Base-by-base conservation (phyloP, 2,113 vertebrate genomes). In the Microcebus jonahi region DNA sequence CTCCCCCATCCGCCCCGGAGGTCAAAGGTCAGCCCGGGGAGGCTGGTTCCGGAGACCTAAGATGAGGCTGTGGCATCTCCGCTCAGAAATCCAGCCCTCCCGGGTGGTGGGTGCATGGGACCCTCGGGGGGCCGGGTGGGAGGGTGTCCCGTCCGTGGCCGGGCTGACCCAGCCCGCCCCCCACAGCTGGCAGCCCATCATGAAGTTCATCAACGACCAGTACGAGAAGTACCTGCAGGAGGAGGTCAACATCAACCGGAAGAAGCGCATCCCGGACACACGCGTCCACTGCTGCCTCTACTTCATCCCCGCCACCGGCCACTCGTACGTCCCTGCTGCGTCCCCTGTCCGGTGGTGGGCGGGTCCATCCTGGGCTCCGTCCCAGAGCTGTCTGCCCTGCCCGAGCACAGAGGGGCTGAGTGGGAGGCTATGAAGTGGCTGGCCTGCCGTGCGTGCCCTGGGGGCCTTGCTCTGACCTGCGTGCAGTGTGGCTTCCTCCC, bases 251-350 rank as follows among this genome's bases (percentile, higher is more conserved):
- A 99, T 99, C 57, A 98, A 99, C 98, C 98, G 99, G 14, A 99
- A 99, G 99, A 99, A 99, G 95, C 99, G 99, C 91, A 99, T 99
- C 98, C 99, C 99, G 0, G 99, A 99, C 98, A 99, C 99, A 0
- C 98, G 99, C 3, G 99, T 99, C 42, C 99, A 99, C 98, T 99
- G 99, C 98, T 99, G 99, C 98, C 99, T 99, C 97, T 99, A 99
- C 98, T 99, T 99, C 98, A 99, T 99, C 96, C 99, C 99, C 0
- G 99, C 99, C 96, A 99, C 99, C 0, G 99, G 99, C 97, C 99
- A 99, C 98, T 99, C 99, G 99, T 99, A 98, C 20, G 99, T 99
- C 96, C 88, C 13, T 0, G 20, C 14, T 0, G 18, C 3, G 2
- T 76, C 73, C 39, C 27, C 13, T 2, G n/a, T 77, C 3, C 36